phyloP scores from a whole-genome alignment of 1,140 invertebrate species.

The Andrena cerasifolii region DNA sequence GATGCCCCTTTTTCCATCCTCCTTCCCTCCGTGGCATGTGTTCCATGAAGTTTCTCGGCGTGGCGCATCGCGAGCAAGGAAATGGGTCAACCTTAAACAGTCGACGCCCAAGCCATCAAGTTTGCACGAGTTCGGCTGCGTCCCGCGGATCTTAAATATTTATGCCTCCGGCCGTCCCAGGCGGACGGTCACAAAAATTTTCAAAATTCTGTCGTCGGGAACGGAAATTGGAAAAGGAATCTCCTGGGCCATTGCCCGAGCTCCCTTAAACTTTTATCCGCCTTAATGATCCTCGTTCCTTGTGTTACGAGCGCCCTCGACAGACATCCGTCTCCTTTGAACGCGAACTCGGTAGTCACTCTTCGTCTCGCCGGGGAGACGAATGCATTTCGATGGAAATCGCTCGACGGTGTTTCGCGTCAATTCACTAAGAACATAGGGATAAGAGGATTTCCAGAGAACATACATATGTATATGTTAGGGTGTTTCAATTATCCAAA shows the following conservation, averaged over 20 bases:
- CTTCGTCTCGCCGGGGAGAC: too few relatives aligned
- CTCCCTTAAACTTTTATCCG: constrained; percentile 41
- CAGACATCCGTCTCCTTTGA: not conserved
- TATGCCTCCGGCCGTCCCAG: not conserved
- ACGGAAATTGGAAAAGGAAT: not conserved
- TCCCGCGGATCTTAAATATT: constrained; percentile 47
- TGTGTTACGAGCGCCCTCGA: not conserved
- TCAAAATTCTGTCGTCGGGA: constrained; percentile 18
- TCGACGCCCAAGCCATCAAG: constrained; percentile 25
- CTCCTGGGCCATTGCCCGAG: not conserved
- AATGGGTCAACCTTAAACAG: constrained; percentile 57
- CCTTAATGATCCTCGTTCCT: constrained; percentile 4
- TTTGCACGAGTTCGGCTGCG: constrained; percentile 25
- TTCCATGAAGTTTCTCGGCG: not conserved
- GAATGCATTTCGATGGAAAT: not conserved
- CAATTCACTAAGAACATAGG: constrained; percentile 15
- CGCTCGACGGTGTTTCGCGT: not conserved
- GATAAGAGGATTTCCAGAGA: not conserved
- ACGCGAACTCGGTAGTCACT: not conserved
- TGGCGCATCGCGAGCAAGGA: not conserved
- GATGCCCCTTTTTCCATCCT: too few relatives aligned
- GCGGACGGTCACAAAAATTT: constrained; percentile 14
- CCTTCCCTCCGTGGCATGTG: not conserved
- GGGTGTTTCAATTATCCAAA: too few relatives aligned
- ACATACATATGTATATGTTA: too few relatives aligned